phyloP scores from a whole-genome alignment of 53 echinoderm and acorn worm species.

The Mesocentrotus franciscanus region DNA sequence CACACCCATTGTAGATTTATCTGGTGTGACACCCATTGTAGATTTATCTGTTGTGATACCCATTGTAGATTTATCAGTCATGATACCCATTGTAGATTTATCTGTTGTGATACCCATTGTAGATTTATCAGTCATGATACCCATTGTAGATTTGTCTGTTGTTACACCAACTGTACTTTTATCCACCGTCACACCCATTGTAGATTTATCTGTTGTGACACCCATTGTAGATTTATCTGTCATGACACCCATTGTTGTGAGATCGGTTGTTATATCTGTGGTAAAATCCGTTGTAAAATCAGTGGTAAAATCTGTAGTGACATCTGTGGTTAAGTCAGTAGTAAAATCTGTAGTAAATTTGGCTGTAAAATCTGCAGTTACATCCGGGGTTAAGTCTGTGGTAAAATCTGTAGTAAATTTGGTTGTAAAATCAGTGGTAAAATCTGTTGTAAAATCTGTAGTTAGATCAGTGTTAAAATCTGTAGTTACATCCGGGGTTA shows the following conservation, averaged over 20 bases:
- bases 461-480: neutral
- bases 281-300: neutral
- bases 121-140: too few relatives aligned
- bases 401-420: neutral
- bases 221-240: too few relatives aligned
- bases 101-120: conserved; percentile 37
- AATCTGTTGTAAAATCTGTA: neutral
- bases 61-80: too few relatives aligned
- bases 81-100: neutral
- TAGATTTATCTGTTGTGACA: conserved; percentile 17
- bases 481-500: neutral
- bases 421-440: neutral
- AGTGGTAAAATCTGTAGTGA: neutral
- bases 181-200: too few relatives aligned
- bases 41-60: conserved; percentile 3
- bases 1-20: neutral
- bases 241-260: too few relatives aligned
- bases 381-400: neutral
- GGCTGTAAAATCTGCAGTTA: neutral
- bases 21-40: neutral
- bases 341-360: neutral
- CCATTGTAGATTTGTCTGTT: too few relatives aligned
- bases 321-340: neutral
- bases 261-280: neutral
- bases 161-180: neutral